Evolutionary conservation across 2,113 vertebrate genomes (phyloP), one percentile per base, ranked within the genome.

Genomic region (Cebus imitator): DNA sequence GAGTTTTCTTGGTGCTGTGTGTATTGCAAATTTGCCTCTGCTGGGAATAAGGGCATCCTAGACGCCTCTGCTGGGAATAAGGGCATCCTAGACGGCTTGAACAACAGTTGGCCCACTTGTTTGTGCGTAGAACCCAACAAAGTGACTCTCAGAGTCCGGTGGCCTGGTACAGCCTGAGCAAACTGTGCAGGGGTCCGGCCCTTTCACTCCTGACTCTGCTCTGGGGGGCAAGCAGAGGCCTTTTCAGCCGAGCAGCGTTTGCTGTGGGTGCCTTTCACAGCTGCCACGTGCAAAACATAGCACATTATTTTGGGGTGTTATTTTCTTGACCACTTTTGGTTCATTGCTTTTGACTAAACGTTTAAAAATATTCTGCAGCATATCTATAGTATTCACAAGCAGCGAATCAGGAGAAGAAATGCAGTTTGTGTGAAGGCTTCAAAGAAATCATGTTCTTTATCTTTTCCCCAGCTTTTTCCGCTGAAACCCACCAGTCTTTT

Each of bases 391-490:
- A 70, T 48, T 89, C 37, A 40, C 0, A 40, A 73, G 72, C 79
- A 91, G 79, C 17, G 2, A 83, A 90, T 95, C 75, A 87, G 87
- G 83, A 98, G 97, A 95, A 97, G 92, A 98, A 96, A 98, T 96
- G 93, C 81, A 8, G 45, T 96, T 98, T 97, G 95, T 98, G 95
- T 96, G 98, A 98, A 92, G 55, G 95, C 97, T 97, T 97, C 98
- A 98, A 96, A 98, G 97, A 96, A 95, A 37, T 61, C 78, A 70
- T 98, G 90, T 95, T 98, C 97, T 98, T 97, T 98, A 98, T 99
- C 97, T 98, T 98, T 98, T 98, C 98, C 97, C 61, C 35, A 92
- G 96, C 97, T 86, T 93, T 98, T 99, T 99, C 98, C 97, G 97
- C 98, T 97, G 96, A 97, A 99, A 99, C 98, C 98, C 98, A 98